Base-by-base conservation (phyloP, 2,113 vertebrate genomes). In the Ceyx cyanopectus region DNA sequence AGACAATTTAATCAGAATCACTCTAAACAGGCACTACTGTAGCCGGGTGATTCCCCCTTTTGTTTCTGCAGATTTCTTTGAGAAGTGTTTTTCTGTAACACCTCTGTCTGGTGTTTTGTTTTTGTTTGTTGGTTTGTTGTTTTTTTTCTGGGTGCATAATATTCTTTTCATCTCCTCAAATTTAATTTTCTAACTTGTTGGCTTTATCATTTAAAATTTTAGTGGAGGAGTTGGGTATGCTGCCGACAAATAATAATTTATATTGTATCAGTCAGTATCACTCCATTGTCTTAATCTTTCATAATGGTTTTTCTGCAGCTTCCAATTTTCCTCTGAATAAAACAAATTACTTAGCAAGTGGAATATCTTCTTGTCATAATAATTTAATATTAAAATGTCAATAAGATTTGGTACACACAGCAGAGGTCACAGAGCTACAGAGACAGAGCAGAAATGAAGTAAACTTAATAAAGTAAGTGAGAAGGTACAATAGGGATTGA, bases 361-460 rank as follows among this genome's bases (percentile, higher is more conserved):
- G 96, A 97, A 96, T 96, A 95, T 97, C 95, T 96, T 97, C 93
- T 95, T 97, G 95, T 96, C 96, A 96, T 96, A 97, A 97, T 97
- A 97, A 97, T 97, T 97, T 97, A 96, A 96, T 97, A 97, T 96
- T 97, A 97, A 97, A 97, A 97, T 97, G 96, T 96, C 97, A 97
- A 96, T 96, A 97, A 96, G 95, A 94, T 95, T 97, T 95, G 93
- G 95, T 97, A 95, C 95, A 97, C 95, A 97, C 92, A 94, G 85
- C 91, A 96, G 94, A 97, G 95, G 95, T 93, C 93, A 97, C 90
- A 93, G 92, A 96, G 91, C 93, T 95, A 95, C 87, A 93, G 87
- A 90, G 77, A 91, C 91, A 93, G 86, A 95, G 94, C 73, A 94
- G 91, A 96, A 96, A 96, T 96, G 90, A 97, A 96, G 94, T 93